Evolutionary conservation across 2,113 vertebrate species (phyloP), one percentile per base, ranked within the genome.

Genomic region (Onychostruthus taczanowskii): DNA sequence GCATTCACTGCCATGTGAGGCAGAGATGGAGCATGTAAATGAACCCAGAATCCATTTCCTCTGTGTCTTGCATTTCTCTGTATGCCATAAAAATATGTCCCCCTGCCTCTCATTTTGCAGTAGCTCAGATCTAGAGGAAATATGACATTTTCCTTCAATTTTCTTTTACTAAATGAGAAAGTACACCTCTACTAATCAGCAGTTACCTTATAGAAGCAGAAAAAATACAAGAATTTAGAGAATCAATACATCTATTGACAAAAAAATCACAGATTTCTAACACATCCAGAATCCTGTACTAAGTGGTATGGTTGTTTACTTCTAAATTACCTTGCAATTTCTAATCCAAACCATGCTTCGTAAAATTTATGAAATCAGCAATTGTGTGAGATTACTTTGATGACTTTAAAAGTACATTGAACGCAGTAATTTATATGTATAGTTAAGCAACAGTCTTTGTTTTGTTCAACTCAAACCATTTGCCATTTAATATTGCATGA

Each of bases 401-500:
- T 8, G 23, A 43, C 23, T 63, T 50, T 78, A 83, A 93, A 78
- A 84, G 22, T 37, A 27, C 22, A 85, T 23, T 44, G 75, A 86
- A 70, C 39, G 84, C 47, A 79, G 47, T 81, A 87, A 92, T 68
- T 92, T 69, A 93, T 58, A 90, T 4, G 6, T 70, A 85, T 8
- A 84, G 19, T 75, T 79, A 90, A 55, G 67, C 63, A 84, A 41
- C 26, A 90, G n/a, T 49, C 43, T 58, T 73, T 67, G n/a, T 79
- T 93, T 76, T 2, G 1, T 69, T 93, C 72, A 79, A 13, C 20
- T 84, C 41, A 74, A 91, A 75, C 35, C 37, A 82, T 79, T 55
- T 80, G 37, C 28, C 88, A 67, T 87, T 90, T 91, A 90, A 91
- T 84, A 81, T 63, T 92, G n/a, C 66, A 69, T 30, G 31, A 89